Evolutionary conservation across 2,888 invertebrate species (phyloP), one percentile per base, ranked within the genome.

Genomic region (Malacosoma neustria): DNA sequence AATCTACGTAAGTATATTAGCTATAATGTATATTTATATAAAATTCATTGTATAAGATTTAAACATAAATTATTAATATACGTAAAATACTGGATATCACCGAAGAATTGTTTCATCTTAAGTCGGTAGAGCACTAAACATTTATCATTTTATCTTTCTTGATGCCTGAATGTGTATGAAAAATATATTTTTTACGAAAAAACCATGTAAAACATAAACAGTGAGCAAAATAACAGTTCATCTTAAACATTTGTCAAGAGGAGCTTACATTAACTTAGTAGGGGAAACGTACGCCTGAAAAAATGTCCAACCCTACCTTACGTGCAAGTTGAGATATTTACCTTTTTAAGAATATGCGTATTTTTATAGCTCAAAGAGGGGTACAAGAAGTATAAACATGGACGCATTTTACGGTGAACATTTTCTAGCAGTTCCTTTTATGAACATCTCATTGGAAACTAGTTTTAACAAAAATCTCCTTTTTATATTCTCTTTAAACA

Each of bases 181-280:
- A 46, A 57, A 61, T 57, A 66, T 72, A 62, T 66, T 67, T 70
- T 64, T 56, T 54, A 54, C 5, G 6, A 22, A 61, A 67, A 68
- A 76, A 68, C 64, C 49, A 68, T 57, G 48, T 54, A 65, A 50
- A 72, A 68, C 65, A 73, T 70, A 73, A 75, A 76, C 73, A 73
- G 64, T 67, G 70, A 62, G 72, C 69, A 73, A 75, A 76, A 81
- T 76, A 81, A 79, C 80, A 74, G 77, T 82, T 79, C 76, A 79
- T 81, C 80, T 79, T 72, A 71, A 69, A 67, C 80, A 85, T 85
- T 82, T 85, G 84, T 85, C 84, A 82, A 64, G 68, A 61, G 72
- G 60, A 75, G 81, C 81, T 82, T 82, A 82, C 55, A 71, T 65
- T 74, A 77, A 72, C 75, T 79, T 72, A 73, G 73, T 67, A 72